Evolutionary conservation across 2,888 invertebrate species (phyloP).

Genomic region (Drepanosiphum platanoidis): DNA sequence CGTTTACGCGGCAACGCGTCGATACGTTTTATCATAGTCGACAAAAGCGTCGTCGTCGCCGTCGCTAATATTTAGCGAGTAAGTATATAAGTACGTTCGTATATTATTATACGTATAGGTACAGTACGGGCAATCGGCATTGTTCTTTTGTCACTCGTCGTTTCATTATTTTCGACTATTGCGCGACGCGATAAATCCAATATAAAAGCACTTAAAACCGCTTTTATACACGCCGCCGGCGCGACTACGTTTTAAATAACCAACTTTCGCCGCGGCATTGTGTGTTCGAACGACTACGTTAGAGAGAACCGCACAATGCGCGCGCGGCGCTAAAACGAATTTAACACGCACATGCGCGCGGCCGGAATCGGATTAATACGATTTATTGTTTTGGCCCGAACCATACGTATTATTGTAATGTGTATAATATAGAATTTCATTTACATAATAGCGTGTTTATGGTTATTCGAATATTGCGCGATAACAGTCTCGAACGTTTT

Average conservation of each 20-base stretch:
- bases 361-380: neutral
- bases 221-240: slow-evolving; percentile 5
- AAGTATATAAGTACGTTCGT: too few species aligned
- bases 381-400: slow-evolving; percentile 17
- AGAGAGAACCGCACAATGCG: slow-evolving; percentile 7
- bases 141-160: slow-evolving; percentile 3
- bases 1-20: too few species aligned
- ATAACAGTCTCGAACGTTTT: slow-evolving; percentile 5
- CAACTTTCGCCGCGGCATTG: slow-evolving; percentile 21
- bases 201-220: slow-evolving; percentile 21
- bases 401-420: too few species aligned
- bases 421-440: too few species aligned
- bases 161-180: slow-evolving; percentile 13
- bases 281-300: neutral
- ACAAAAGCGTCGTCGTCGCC: neutral
- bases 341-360: neutral
- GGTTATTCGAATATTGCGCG: slow-evolving; percentile 7
- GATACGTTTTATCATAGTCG: too few species aligned
- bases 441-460: neutral
- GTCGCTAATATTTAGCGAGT: neutral
- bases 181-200: neutral
- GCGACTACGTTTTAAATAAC: slow-evolving; percentile 5
- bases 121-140: neutral
- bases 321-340: neutral
- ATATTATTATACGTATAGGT: neutral